These are phyloP conservation scores for Clarias laeviceps DNA, from an alignment of 2,797 vertebrate species.

Conservation along the genomic window DNA sequence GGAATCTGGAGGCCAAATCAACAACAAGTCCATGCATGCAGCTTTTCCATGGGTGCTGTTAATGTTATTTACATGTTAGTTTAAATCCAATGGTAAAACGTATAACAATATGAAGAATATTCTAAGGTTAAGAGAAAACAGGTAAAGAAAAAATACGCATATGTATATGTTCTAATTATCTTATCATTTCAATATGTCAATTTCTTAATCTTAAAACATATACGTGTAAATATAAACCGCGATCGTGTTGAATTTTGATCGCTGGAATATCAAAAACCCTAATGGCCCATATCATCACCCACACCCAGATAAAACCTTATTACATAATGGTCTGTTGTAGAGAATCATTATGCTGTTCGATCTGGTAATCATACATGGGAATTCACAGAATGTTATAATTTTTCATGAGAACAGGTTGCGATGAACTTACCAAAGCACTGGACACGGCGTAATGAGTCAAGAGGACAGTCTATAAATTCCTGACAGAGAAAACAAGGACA, in stretches of 20 bases:
- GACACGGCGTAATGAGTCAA: background rate
- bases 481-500: constrained; percentile 4
- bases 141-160: background rate
- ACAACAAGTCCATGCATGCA: no score
- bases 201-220: background rate
- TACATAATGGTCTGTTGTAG: background rate
- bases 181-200: background rate
- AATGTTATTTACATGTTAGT: no score
- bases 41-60: no score
- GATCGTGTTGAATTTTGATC: background rate
- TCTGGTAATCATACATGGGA: background rate
- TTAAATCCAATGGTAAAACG: no score
- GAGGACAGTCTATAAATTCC: background rate
- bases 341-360: background rate
- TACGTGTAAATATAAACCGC: background rate
- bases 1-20: no score
- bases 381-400: background rate
- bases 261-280: background rate
- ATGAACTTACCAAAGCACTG: background rate
- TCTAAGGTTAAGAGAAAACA: no score
- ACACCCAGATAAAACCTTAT: background rate
- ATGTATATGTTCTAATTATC: background rate
- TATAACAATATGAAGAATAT: no score
- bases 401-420: background rate
- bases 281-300: background rate